phyloP scores from a whole-genome alignment of 2,797 vertebrate genomes.

The Myotis pilosus region DNA sequence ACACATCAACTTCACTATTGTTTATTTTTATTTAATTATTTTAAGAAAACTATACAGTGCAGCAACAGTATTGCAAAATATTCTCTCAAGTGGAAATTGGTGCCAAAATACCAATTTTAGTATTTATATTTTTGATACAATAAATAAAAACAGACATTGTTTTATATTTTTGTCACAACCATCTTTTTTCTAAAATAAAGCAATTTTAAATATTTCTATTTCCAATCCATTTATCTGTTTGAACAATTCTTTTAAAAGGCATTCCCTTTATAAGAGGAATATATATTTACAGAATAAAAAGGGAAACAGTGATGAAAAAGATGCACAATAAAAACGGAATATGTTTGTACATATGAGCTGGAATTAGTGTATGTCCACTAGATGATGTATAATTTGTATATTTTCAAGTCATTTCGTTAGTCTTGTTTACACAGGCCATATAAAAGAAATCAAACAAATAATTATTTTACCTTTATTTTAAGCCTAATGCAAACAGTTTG shows the following conservation, averaged over 20 bases:
- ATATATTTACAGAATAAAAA: slow-evolving; percentile 12
- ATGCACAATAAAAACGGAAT: background rate
- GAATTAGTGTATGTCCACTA: background rate
- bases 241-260: slow-evolving; percentile 43
- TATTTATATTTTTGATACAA: slow-evolving; percentile 62
- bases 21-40: slow-evolving; percentile 79
- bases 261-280: background rate
- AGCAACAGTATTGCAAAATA: slow-evolving; percentile 67
- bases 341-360: background rate
- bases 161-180: slow-evolving; percentile 49
- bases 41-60: slow-evolving; percentile 55
- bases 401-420: background rate
- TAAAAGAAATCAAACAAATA: background rate
- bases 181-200: slow-evolving; percentile 46
- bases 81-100: slow-evolving; percentile 49
- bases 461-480: slow-evolving; percentile 45
- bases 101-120: slow-evolving; percentile 41
- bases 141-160: slow-evolving; percentile 45
- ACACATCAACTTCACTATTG: slow-evolving; percentile 75
- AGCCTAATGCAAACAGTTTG: background rate
- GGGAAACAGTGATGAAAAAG: background rate
- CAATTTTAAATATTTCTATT: slow-evolving; percentile 50
- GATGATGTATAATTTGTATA: background rate
- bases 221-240: slow-evolving; percentile 1
- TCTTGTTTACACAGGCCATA: background rate